Evolutionary conservation across 2,797 vertebrate species (phyloP).

Genomic region (Trichosurus vulpecula): DNA sequence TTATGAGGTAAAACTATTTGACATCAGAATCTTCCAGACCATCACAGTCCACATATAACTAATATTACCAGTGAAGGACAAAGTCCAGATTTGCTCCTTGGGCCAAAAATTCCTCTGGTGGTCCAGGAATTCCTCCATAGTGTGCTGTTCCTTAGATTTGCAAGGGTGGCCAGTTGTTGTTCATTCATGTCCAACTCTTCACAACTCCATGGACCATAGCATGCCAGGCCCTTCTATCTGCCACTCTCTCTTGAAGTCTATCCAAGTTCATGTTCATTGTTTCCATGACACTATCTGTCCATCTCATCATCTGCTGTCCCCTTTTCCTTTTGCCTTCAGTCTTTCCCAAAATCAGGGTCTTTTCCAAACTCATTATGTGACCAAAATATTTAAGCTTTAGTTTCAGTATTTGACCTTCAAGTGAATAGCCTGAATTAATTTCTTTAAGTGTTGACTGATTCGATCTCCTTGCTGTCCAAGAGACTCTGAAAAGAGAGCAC

Average conservation of each 20-base stretch:
- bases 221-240: neutral
- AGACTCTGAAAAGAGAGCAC: neutral
- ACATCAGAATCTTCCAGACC: neutral
- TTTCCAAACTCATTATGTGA: neutral
- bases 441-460: neutral
- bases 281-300: neutral
- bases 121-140: neutral
- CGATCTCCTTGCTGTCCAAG: neutral
- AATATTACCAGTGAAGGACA: neutral
- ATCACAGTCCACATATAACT: neutral
- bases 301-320: neutral
- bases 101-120: neutral
- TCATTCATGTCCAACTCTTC: neutral
- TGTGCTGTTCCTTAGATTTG: neutral
- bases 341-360: neutral
- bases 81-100: neutral
- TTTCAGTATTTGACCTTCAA: neutral
- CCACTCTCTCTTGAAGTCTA: neutral
- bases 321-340: neutral
- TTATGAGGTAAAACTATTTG: neutral
- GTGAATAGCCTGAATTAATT: neutral
- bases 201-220: no score
- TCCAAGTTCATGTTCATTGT: neutral
- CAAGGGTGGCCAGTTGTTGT: neutral
- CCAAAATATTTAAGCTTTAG: neutral